Conservation (phyloP, 2,888 invertebrate genomes). For the Agrenia bidenticulata region DNA sequence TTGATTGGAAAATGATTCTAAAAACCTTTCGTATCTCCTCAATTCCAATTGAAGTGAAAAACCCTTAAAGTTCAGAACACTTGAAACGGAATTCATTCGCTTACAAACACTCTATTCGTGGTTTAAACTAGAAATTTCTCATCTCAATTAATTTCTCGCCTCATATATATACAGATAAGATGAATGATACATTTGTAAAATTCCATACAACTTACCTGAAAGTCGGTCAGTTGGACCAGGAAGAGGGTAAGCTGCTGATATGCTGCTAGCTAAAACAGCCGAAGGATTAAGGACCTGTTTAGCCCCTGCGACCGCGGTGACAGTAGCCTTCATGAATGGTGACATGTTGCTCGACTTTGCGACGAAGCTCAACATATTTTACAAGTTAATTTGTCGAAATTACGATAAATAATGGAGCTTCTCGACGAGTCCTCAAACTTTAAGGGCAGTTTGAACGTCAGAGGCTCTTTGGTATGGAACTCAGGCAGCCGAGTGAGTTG, state of each 20-base stretch:
- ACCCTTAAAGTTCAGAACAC: too few species aligned
- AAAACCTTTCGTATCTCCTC: too few species aligned
- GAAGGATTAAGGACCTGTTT: conserved; percentile 68
- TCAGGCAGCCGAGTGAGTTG: background rate
- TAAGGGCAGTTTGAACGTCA: background rate
- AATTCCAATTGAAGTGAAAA: too few species aligned
- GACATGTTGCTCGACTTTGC: conserved; percentile 52
- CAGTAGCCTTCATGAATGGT: conserved; percentile 51
- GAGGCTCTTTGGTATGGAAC: background rate
- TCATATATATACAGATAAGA: too few species aligned
- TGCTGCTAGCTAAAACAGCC: conserved; percentile 62
- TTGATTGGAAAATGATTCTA: too few species aligned
- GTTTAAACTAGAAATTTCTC: too few species aligned
- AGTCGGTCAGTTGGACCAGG: conserved; percentile 59
- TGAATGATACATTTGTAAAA: too few species aligned
- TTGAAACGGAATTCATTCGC: too few species aligned
- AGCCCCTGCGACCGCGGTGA: conserved; percentile 39
- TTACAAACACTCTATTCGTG: too few species aligned
- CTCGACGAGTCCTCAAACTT: background rate
- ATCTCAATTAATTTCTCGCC: too few species aligned
- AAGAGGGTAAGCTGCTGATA: conserved; percentile 57
- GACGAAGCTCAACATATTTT: conserved; percentile 52
- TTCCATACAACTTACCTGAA: conserved; percentile 56
- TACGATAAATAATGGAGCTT: background rate
- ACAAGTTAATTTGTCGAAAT: background rate